A percentile compares a stretch with the other conserved stretches of the same genome.
Evolutionary conservation across 2,113 vertebrate species (phyloP).

Genomic region (Nothobranchius kuhntae): DNA sequence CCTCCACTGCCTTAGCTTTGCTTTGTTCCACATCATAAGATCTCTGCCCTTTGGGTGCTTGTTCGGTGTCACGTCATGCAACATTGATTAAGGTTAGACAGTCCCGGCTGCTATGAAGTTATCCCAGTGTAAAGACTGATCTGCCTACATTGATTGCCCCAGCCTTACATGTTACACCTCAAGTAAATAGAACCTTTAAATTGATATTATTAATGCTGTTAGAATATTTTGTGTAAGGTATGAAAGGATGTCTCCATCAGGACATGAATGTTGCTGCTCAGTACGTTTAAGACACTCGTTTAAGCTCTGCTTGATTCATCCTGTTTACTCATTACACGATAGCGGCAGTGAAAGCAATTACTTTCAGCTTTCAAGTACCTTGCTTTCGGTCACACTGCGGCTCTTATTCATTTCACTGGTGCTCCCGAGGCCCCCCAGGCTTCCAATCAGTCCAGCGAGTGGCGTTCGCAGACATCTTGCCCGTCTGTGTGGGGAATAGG

Average conservation of each 20-base stretch:
- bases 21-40: slow-evolving; percentile 47
- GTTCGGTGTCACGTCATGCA: slow-evolving; percentile 58
- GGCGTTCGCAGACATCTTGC: slow-evolving; percentile 42
- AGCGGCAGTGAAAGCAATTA: slow-evolving; percentile 62
- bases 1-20: slow-evolving; percentile 48
- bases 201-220: slow-evolving; percentile 27
- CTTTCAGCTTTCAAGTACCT: slow-evolving; percentile 64
- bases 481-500: slow-evolving; percentile 59
- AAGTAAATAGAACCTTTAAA: slow-evolving; percentile 18
- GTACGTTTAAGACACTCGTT: slow-evolving; percentile 48
- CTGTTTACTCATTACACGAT: slow-evolving; percentile 71
- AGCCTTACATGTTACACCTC: slow-evolving; percentile 16
- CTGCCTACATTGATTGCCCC: slow-evolving; percentile 12
- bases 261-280: slow-evolving; percentile 20
- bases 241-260: slow-evolving; percentile 35
- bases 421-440: slow-evolving; percentile 45
- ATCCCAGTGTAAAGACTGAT: slow-evolving; percentile 39
- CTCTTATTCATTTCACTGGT: slow-evolving; percentile 49
- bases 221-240: slow-evolving; percentile 17
- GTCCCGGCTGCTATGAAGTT: slow-evolving; percentile 38
- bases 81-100: slow-evolving; percentile 53
- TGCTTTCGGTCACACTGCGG: slow-evolving; percentile 54
- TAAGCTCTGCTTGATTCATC: slow-evolving; percentile 47
- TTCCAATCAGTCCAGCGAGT: slow-evolving; percentile 57
- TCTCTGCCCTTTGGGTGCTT: slow-evolving; percentile 47